Base-by-base conservation (phyloP, 1,140 invertebrate species). In the Phenacoccus solenopsis region DNA sequence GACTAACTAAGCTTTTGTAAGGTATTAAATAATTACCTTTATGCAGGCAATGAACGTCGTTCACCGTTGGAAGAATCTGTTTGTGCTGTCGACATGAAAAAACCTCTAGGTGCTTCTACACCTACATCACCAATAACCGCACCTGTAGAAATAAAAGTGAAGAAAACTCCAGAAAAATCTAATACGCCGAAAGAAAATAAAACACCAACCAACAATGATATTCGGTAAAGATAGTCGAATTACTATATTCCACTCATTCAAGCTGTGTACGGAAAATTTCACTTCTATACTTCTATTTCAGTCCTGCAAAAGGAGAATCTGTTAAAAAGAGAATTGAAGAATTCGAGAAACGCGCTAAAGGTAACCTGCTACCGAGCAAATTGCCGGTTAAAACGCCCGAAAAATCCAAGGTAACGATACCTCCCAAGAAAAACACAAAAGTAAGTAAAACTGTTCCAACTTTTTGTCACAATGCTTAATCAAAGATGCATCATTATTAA, bases 251-350 rank as follows among this genome's bases (percentile, higher is more conserved):
- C 22, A 24, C 13, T 64, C 2, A 24, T 64, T 16, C 59, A 24
- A 24, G 16, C 5, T 64, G 16, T 16, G 20, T 16, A 24, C 59
- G 21, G 21, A 20, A 59, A 59, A 10, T 64, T 64, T 38, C 9
- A 38, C 9, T n/a, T 38, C n/a, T n/a, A n/a, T n/a, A n/a, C n/a
- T n/a, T n/a, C 9, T 10, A 10, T 38, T 64, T 10, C 22, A 64
- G 59, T 4, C 10, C 2, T 10, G 25, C 3, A 9, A 64, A 64
- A 64, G 21, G 10, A 25, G 59, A 64, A 64, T 64, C 59, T 9
- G 59, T 64, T 16, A 64, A 64, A 16, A 64, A 64, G 20, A 20
- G 59, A 5, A 27, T 64, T 64, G 59, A 64, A 64, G 59, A 64
- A 64, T 64, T 64, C 25, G 59, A 64, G 25, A 22, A 64, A 64